Base-by-base conservation (phyloP, 2,888 invertebrate genomes). In the Phymatocera aterrima region DNA sequence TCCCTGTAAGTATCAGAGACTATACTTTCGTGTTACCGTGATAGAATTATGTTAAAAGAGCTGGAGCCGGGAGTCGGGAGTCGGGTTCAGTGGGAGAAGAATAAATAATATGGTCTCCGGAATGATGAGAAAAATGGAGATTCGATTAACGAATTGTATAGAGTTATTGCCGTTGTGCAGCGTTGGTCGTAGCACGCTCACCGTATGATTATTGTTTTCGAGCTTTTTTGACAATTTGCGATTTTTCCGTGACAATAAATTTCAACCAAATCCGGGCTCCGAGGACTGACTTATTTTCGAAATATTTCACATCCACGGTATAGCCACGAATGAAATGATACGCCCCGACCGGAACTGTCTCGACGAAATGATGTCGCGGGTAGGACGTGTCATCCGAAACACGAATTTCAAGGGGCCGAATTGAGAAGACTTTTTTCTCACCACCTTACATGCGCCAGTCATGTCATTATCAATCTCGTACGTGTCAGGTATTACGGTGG, bases 291-390 rank as follows among this genome's bases (percentile, higher is more conserved):
- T 57, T 57, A 57, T 57, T 57, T 24, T 64, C 8, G 64, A 37
- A 64, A 64, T 64, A 37, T 64, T 61, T 61, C 61, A 61, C 34
- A 31, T 61, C 18, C 37, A 34, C n/a, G 34, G 61, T 37, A 34
- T 34, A n/a, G 4, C 15, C 18, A 21, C 1, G 1, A 12, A 18
- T 21, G 40, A 40, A 65, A 21, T 8, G 65, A 43, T 65, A 65
- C 21, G 6, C 37, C 1, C 4, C 10, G n/a, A 4, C 60, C 31
- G 18, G 31, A 60, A 15, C 60, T 28, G 2, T 51, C 18, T n/a
- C 5, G 24, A 54, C 8, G 12, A 57, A 28, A 28, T 24, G 2
- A 57, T 24, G 57, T 57, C 15, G 57, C 8, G 8, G 18, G 10
- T 21, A 21, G 57, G 12, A n/a, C n/a, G 12, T 28, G 24, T 24